Base-by-base conservation (phyloP, 2,797 vertebrate genomes). In the Epinephelus coioides region DNA sequence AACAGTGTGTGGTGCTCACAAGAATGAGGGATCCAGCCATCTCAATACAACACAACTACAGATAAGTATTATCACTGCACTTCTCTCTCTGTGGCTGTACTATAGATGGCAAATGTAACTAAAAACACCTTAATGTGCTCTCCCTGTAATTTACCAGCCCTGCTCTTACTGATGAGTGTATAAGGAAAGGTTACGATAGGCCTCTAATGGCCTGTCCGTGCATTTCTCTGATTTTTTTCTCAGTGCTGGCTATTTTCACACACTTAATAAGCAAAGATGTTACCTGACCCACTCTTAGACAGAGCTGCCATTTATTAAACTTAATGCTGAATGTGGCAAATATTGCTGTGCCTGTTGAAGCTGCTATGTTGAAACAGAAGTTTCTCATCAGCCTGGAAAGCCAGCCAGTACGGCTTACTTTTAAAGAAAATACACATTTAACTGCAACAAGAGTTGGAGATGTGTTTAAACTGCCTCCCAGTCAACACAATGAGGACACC, bases 141-240 rank as follows among this genome's bases (percentile, higher is more conserved):
- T 23, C 1, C 8, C 51, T 17, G 54, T 47, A 56, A 65, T 79
- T 69, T 59, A 80, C 56, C 49, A 79, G 57, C 49, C 10, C 21
- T 57, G 25, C 62, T 71, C 15, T 23, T 46, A 63, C 62, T 71
- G 61, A 61, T 50, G 34, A 30, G 13, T 46, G 17, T 69, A 63
- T 19, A 63, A 46, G 74, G 44, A 84, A 88, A 70, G 75, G 78
- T 61, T 78, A 74, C 47, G 34, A 57, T 19, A 64, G 70, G 67
- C 49, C 55, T 67, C 53, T 69, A 69, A 86, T 80, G 78, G 40
- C 50, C 67, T 89, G 86, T 76, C 84, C 78, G 68, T 57, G 44
- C 69, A 81, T 68, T 59, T 17, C 14, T 77, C 19, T 83, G 67
- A 86, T 88, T 86, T 69, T 71, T 56, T 72, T 76, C 78, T 77